Conservation (phyloP, 1,140 invertebrate genomes). For the Ostrea edulis region DNA sequence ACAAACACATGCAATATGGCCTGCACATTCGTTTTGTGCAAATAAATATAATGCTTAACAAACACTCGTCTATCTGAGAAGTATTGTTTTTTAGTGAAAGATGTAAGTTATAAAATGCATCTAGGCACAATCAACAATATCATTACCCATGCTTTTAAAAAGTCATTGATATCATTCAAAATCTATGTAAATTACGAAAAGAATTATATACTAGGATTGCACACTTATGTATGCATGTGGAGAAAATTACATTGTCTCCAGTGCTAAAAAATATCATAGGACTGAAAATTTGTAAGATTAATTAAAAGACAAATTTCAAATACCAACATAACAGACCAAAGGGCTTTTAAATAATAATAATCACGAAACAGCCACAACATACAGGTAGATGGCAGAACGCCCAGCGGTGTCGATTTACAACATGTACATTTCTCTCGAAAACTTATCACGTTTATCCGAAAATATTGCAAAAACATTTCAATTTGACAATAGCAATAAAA, state of each 20-base stretch:
- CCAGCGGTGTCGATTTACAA: background rate
- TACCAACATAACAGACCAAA: background rate
- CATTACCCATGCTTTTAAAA: conserved; percentile 34
- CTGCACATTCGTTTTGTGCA: conserved; percentile 35
- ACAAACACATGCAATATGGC: conserved; percentile 46
- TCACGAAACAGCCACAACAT: conserved; percentile 1
- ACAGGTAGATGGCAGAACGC: background rate
- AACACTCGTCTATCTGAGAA: conserved; percentile 4
- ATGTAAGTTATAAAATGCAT: conserved; percentile 22
- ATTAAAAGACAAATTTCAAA: background rate
- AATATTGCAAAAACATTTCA: background rate
- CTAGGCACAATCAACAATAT: conserved; percentile 8
- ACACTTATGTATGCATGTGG: background rate
- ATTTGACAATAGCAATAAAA: background rate
- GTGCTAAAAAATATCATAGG: background rate
- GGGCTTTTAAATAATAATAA: background rate
- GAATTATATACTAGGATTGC: background rate
- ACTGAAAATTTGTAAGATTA: background rate
- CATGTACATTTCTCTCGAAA: background rate
- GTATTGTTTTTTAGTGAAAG: background rate
- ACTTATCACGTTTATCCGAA: background rate
- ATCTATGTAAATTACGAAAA: conserved; percentile 13
- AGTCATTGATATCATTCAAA: conserved; percentile 10
- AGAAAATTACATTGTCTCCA: background rate
- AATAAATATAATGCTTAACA: conserved; percentile 42